Base-by-base conservation (phyloP, 2,113 vertebrate genomes). In the Catharus bicknelli region DNA sequence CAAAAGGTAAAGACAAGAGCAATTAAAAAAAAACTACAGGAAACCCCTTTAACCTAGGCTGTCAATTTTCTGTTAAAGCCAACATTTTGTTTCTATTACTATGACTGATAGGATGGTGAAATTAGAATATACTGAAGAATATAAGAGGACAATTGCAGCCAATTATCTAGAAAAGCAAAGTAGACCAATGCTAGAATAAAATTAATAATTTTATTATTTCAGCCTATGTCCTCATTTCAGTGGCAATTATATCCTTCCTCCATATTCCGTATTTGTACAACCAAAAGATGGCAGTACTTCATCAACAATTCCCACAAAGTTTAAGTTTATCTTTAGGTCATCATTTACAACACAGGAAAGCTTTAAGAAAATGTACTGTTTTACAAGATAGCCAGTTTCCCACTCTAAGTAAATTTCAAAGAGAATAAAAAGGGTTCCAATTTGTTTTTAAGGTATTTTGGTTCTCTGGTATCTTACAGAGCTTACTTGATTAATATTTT, bases 271-370 rank as follows among this genome's bases (percentile, higher is more conserved):
- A 96, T 97, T 97, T 95, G 94, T 97, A 88, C 90, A 97, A 81
- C 97, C 97, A 97, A 98, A 97, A 98, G 97, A 97, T 97, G 98
- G 98, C 98, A 98, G 96, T 98, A 43, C 97, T 97, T 97, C 97
- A 98, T 98, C 97, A 98, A 96, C 90, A 96, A 97, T 97, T 96
- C 68, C 81, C 84, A 25, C 63, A 86, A 38, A 61, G 36, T 69
- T 92, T 88, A 93, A 69, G 68, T 79, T 93, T 95, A 79, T 83
- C 62, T 69, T 80, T 89, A 26, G 62, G 77, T 95, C 80, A 93
- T 90, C 42, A 21, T 43, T 51, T 90, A 51, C 2, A 13, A 58
- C 40, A 78, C 72, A n/a, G 61, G 38, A 76, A 81, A 55, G 54
- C 82, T 95, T 94, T 77, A 90, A 95, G 20, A 94, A 96, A 92